Percentiles rank a stretch among this genome's conserved stretches.
These are phyloP conservation scores for Tetranychus truncatus DNA, from an alignment of 2,888 invertebrate species.

Conservation along the genomic window DNA sequence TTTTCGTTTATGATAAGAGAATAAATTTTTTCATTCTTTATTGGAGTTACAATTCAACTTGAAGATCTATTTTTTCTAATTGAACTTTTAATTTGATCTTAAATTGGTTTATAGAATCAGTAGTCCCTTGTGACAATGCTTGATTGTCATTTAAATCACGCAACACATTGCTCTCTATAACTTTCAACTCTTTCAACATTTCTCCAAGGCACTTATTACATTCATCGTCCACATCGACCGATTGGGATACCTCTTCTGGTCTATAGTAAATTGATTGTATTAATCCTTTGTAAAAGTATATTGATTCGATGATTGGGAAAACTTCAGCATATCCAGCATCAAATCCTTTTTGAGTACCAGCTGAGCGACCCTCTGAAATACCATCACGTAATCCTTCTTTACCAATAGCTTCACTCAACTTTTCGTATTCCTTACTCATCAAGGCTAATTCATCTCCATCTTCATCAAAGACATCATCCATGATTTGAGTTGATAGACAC, in stretches of 20 bases:
- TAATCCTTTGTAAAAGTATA: not conserved
- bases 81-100: not conserved
- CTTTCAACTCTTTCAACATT: not conserved
- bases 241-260: not conserved
- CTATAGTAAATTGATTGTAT: not conserved
- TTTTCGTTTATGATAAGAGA: too few relatives aligned
- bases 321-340: not conserved
- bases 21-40: too few relatives aligned
- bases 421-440: not conserved
- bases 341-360: conserved; percentile 1
- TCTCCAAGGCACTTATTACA: not conserved
- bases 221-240: not conserved
- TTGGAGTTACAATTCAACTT: not conserved
- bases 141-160: not conserved
- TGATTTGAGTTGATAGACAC: too few relatives aligned
- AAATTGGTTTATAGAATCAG: not conserved
- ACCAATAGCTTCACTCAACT: not conserved
- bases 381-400: conserved; percentile 6
- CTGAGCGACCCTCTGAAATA: not conserved
- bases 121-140: not conserved
- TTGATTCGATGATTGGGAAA: not conserved
- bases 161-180: not conserved
- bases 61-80: not conserved
- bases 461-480: conserved; percentile 4
- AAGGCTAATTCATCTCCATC: conserved; percentile 2